Evolutionary conservation across 2,888 invertebrate genomes (phyloP), one percentile per base, ranked within the genome.

Genomic region (Lampropteryx suffumata): DNA sequence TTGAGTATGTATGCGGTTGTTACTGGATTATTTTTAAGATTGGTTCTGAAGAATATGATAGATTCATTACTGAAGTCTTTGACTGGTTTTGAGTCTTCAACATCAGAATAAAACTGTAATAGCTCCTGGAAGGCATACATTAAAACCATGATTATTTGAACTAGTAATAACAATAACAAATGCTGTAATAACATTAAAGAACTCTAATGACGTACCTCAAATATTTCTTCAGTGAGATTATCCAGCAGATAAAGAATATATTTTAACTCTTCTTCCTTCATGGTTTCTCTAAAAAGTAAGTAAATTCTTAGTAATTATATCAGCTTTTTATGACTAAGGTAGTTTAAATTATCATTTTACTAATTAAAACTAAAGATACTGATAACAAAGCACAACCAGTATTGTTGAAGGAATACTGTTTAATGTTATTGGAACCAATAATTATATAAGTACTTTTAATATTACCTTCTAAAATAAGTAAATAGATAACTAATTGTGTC

Each of bases 241-340:
- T 90, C 88, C 51, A 88, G 76, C 8, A 91, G 74, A 29, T 72
- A 73, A 43, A 91, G 65, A 54, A 84, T 71, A 55, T 91, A 91
- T 59, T 84, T 83, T 4, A 90, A 52, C 60, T 91, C 90, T 46
- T 85, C 84, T 62, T 89, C 88, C 65, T 82, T 81, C 84, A 89
- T 88, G 28, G 33, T 28, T 55, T 36, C 28, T 57, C 55, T 69
- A 11, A 17, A 32, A 24, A 48, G 29, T 67, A n/a, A n/a, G n/a
- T n/a, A n/a, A n/a, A n/a, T n/a, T n/a, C n/a, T n/a, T n/a, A n/a
- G n/a, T n/a, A n/a, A n/a, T n/a, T n/a, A n/a, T n/a, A n/a, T n/a
- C n/a, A n/a, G n/a, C n/a, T n/a, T n/a, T n/a, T n/a, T n/a, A n/a
- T n/a, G n/a, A n/a, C n/a, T n/a, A n/a, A n/a, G n/a, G n/a, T n/a